A percentile compares a stretch with the other conserved stretches of the same genome.
phyloP scores from a whole-genome alignment of 1,140 invertebrate species.

The Hermatobates lingyangjiaoensis region DNA sequence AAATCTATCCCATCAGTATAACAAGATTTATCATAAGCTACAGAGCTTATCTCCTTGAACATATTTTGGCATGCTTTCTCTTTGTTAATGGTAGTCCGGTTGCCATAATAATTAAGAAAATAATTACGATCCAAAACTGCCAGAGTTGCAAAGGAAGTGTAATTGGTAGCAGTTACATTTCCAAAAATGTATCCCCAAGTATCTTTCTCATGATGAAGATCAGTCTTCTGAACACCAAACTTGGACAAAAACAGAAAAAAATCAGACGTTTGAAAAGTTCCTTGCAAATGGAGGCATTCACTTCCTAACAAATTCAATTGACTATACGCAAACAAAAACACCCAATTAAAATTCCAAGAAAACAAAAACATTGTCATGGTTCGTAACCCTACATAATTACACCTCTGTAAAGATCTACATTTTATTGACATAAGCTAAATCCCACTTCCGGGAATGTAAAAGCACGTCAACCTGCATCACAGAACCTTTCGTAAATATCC shows the following conservation, averaged over 20 bases:
- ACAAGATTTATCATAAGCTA: slow-evolving; percentile 70
- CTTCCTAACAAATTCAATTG: no score
- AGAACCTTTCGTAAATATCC: no score
- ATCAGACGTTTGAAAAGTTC: slow-evolving; percentile 43
- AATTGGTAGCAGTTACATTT: slow-evolving; percentile 59
- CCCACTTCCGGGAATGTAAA: no score
- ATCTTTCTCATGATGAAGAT: slow-evolving; percentile 52
- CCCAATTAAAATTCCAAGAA: no score
- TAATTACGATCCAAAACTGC: slow-evolving; percentile 69
- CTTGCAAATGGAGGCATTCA: slow-evolving; percentile 35
- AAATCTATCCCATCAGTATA: slow-evolving; percentile 68
- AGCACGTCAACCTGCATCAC: no score
- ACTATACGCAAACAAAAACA: no score
- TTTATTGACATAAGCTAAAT: no score
- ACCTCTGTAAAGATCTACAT: no score
- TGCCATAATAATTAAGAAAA: slow-evolving; percentile 77
- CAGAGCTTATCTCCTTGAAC: slow-evolving; percentile 63
- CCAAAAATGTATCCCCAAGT: slow-evolving; percentile 90
- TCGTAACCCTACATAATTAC: no score
- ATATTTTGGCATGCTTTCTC: slow-evolving; percentile 55
- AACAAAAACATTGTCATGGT: no score
- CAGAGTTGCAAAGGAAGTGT: slow-evolving; percentile 53
- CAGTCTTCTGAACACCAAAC: slow-evolving; percentile 94
- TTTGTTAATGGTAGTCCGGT: slow-evolving; percentile 38
- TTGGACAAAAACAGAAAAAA: slow-evolving; percentile 86